Evolutionary conservation across 2,113 vertebrate genomes (phyloP).

Genomic region (Stegostoma tigrinum): DNA sequence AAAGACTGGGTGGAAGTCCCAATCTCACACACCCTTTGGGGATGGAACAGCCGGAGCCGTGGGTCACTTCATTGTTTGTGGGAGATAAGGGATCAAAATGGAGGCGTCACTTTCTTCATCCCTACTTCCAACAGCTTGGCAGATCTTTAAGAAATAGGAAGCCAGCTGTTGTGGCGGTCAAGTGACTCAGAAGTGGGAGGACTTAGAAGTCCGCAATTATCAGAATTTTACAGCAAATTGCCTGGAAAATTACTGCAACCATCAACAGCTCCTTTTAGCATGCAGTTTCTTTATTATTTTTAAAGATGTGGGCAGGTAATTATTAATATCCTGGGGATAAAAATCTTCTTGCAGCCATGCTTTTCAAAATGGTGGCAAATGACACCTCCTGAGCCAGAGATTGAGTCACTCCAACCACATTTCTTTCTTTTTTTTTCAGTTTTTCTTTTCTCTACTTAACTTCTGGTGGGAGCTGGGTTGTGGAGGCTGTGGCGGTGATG

Average conservation of each 20-base stretch:
- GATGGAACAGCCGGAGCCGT: neutral
- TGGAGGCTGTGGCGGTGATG: too few relatives aligned
- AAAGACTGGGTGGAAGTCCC: neutral
- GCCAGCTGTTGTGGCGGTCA: neutral
- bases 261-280: neutral
- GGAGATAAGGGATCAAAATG: neutral
- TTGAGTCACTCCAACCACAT: too few relatives aligned
- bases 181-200: neutral
- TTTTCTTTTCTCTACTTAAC: too few relatives aligned
- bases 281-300: neutral
- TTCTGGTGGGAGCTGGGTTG: too few relatives aligned
- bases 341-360: neutral
- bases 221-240: neutral
- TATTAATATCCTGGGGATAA: neutral
- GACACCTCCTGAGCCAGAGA: too few relatives aligned
- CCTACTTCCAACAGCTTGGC: neutral
- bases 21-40: neutral
- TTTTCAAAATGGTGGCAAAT: too few relatives aligned
- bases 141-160: neutral
- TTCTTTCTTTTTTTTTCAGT: too few relatives aligned
- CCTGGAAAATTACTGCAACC: neutral
- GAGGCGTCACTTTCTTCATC: neutral
- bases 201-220: neutral
- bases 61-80: neutral
- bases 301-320: neutral